Conservation (phyloP, 2,888 invertebrate genomes). For the Acrobasis suavella region DNA sequence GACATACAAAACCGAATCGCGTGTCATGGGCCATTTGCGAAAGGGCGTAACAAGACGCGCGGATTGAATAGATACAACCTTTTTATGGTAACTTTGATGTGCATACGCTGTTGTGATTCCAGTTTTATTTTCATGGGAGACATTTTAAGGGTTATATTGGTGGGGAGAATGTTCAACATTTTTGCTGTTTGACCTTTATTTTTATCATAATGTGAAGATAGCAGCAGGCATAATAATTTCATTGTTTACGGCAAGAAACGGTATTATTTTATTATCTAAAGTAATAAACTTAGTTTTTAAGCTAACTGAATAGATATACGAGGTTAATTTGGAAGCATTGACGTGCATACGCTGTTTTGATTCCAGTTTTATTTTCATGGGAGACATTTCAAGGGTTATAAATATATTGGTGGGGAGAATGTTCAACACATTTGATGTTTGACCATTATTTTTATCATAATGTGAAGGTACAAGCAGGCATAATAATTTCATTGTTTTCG, state of each 20-base stretch:
- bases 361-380: conserved; percentile 4
- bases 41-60: conserved; percentile 25
- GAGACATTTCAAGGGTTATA: not conserved
- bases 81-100: conserved; percentile 28
- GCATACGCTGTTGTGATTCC: not conserved
- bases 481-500: no score
- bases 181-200: no score
- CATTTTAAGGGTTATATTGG: not conserved
- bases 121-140: not conserved
- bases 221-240: no score
- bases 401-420: not conserved
- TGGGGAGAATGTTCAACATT: not conserved
- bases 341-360: not conserved
- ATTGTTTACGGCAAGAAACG: not conserved
- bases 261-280: no score
- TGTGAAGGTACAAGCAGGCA: no score
- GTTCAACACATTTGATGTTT: not conserved
- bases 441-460: no score
- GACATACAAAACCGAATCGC: conserved; percentile 20
- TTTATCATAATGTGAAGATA: no score
- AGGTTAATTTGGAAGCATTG: conserved; percentile 30
- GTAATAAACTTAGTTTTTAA: no score
- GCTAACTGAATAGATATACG: conserved; percentile 30
- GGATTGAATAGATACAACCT: conserved; percentile 32
- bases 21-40: conserved; percentile 19